These are phyloP conservation scores for Leuctra nigra DNA, from an alignment of 2,888 invertebrate genomes.

Conservation along the genomic window DNA sequence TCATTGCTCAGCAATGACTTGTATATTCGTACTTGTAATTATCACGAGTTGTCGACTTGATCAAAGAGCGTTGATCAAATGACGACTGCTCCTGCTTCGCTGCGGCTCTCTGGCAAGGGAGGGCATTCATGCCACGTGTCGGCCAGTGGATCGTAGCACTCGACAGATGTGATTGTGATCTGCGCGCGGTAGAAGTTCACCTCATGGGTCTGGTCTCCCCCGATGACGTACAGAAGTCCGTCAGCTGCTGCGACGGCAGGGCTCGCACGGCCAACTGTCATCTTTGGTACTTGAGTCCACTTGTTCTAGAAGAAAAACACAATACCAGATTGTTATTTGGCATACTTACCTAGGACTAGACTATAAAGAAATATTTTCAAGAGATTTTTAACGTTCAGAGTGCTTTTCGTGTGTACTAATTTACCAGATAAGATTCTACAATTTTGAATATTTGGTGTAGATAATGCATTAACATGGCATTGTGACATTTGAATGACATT, in stretches of 20 bases:
- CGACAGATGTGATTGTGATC: slow-evolving; percentile 74
- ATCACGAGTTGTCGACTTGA: no score
- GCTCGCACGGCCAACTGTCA: slow-evolving; percentile 69
- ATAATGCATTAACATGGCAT: no score
- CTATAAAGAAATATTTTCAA: no score
- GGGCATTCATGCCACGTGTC: slow-evolving; percentile 74
- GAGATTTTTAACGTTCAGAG: no score
- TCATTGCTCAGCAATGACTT: no score
- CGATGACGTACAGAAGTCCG: slow-evolving; percentile 74
- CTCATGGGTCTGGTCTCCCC: slow-evolving; percentile 75
- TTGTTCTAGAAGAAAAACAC: slow-evolving; percentile 47
- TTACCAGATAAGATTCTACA: no score
- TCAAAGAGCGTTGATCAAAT: slow-evolving; percentile 11
- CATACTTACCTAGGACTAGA: no score
- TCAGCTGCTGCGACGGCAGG: slow-evolving; percentile 81
- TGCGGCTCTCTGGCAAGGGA: slow-evolving; percentile 73
- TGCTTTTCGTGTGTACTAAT: no score
- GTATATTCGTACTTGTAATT: no score
- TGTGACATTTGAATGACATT: no score
- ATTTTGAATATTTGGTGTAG: no score
- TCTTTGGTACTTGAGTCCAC: slow-evolving; percentile 70
- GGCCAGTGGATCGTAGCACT: slow-evolving; percentile 73
- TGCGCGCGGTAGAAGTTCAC: slow-evolving; percentile 79
- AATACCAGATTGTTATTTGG: no score
- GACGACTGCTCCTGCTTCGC: slow-evolving; percentile 81